Evolutionary conservation across 2,113 vertebrate species (phyloP).

Genomic region (Petaurus breviceps): DNA sequence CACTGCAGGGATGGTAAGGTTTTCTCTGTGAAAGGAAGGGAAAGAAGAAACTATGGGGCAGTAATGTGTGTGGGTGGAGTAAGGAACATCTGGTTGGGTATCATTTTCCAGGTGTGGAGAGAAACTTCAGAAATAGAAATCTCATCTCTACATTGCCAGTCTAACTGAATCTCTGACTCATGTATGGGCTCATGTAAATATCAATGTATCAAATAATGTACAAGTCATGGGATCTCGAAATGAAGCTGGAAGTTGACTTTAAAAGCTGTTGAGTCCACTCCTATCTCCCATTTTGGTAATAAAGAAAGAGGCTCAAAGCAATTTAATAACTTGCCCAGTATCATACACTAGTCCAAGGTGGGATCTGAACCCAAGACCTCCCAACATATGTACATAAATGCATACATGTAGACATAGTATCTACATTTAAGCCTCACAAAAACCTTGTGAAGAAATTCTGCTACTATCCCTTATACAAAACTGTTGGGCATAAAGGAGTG

Average conservation of each 20-base stretch:
- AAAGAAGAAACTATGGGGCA: conserved; percentile 57
- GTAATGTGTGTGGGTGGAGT: conserved; percentile 55
- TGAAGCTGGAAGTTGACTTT: neutral
- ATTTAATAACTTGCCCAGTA: neutral
- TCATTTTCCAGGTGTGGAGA: conserved; percentile 59
- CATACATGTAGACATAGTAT: neutral
- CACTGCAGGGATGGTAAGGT: conserved; percentile 73
- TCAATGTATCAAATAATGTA: neutral
- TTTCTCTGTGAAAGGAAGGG: conserved; percentile 48
- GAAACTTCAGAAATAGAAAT: conserved; percentile 42
- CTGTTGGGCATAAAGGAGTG: too few relatives aligned
- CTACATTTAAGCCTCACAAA: neutral
- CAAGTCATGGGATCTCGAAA: neutral
- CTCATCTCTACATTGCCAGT: conserved; percentile 52
- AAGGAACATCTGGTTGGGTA: conserved; percentile 71
- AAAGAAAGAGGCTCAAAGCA: neutral
- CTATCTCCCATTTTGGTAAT: neutral
- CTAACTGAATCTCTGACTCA: neutral
- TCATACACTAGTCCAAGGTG: neutral
- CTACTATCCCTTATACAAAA: neutral
- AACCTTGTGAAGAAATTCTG: neutral
- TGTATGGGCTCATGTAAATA: neutral
- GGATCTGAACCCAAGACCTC: neutral
- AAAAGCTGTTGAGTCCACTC: neutral
- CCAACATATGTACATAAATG: neutral